Evolutionary conservation across 2,797 vertebrate genomes (phyloP), one percentile per base, ranked within the genome.

Genomic region (Netta rufina): DNA sequence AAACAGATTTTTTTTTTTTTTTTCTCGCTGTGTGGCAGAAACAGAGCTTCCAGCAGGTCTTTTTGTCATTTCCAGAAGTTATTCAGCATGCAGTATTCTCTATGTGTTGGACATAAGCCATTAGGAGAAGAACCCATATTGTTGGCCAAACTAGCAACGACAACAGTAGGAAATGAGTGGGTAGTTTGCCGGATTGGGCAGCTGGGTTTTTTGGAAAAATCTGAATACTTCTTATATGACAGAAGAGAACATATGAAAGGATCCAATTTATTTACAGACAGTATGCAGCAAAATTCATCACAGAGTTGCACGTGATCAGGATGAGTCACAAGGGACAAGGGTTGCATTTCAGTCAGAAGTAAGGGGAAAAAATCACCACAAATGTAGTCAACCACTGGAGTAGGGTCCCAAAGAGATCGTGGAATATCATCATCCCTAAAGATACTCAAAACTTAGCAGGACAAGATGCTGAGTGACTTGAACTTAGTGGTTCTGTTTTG

Each of bases 41-140:
- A 21, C 60, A 24, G 25, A 71, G 27, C 24, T 79, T 54, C 20
- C 32, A 56, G 15, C 25, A 49, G 32, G 24, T 70, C 19, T 28
- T 51, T 49, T 53, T 54, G 24, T 53, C 2, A 2, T 64, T 65
- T 43, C 27, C 4, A 30, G 36, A 1, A 1, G 0, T 58, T 60
- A 36, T 14, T 65, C n/a, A 39, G 11, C 11, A 18, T 32, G 27
- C 14, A 7, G 70, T 39, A 22, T n/a, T 84, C 0, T 2, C 20
- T 51, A 16, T 10, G 38, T 60, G 25, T 49, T 32, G 76, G 19
- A 7, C 17, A 9, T 28, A 43, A 57, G 30, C 22, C 38, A 8
- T 60, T 60, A 38, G 81, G 49, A 45, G 70, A 56, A 65, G 38
- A 51, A 11, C 5, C 13, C n/a, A 3, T 43, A 58, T 38, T 33